Base-by-base conservation (phyloP, 2,797 vertebrate genomes). In the Hapalemur alaotrensis region DNA sequence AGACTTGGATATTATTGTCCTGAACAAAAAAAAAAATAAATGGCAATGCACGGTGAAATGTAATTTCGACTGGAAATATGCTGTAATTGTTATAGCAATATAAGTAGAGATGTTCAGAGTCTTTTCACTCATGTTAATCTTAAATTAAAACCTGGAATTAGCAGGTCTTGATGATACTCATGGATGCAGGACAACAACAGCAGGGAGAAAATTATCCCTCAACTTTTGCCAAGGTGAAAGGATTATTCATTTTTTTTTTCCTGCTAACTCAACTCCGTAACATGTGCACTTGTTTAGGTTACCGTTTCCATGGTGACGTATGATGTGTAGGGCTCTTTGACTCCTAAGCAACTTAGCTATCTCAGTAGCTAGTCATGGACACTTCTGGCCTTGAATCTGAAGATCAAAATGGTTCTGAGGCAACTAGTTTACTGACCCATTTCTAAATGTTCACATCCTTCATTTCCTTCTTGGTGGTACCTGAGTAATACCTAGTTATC, bases 1-100 rank as follows among this genome's bases (percentile, higher is more conserved):
- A 96, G 75, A 22, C n/a, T 48, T 23, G 57, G 25, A 48, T 89
- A 52, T 96, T 89, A 65, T 50, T 41, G 76, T 91, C 84, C 95
- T 97, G 92, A 82, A 95, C 83, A 96, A 96, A 95, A 97, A 95
- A 97, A 35, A 83, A 52, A 41, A 92, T 25, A 96, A 95, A 83
- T 6, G 23, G 23, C 22, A 97, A 79, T 59, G 30, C 46, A 43
- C 20, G 76, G 38, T 91, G 50, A 96, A 79, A 84, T 48, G 32
- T 38, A 75, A 97, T 22, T 89, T 52, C 72, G 32, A 76, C 4
- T 32, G 1, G 43, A 93, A 80, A 38, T 75, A 70, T 12, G 32
- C 11, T 83, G 18, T 46, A 80, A 28, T 7, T 52, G 6, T n/a
- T 43, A 79, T 4, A 22, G 54, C 69, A 57, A 54, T 38, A 61